These are phyloP conservation scores for Formicarius rufipectus DNA, from an alignment of 2,113 vertebrate genomes.

Conservation along the genomic window DNA sequence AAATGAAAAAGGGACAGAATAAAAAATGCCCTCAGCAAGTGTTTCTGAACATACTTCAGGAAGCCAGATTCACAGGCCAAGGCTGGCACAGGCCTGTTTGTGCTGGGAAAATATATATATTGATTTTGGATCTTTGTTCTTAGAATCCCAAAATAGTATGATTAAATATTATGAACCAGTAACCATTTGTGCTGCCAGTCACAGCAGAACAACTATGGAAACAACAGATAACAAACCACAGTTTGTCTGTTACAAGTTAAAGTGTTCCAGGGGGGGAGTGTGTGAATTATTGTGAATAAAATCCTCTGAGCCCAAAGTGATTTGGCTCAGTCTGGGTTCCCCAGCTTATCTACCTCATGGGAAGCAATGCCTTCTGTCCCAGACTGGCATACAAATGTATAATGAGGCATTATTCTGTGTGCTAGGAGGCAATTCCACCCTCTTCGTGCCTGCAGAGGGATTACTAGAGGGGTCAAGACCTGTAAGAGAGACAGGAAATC, in stretches of 20 bases:
- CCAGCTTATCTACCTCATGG: neutral
- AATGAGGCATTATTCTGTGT: neutral
- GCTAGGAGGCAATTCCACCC: neutral
- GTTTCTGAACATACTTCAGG: neutral
- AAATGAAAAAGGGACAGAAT: neutral
- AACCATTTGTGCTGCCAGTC: neutral
- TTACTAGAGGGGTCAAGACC: neutral
- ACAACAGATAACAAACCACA: neutral
- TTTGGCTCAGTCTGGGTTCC: neutral
- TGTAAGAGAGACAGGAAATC: neutral
- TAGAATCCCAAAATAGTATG: neutral
- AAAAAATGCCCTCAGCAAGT: neutral
- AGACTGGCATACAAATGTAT: neutral
- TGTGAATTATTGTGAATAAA: neutral
- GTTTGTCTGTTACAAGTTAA: neutral
- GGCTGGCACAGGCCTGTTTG: neutral
- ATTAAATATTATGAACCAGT: constrained; percentile 21
- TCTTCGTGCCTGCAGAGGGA: fast-evolving
- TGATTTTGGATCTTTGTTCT: constrained; percentile 40
- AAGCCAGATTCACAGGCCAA: constrained; percentile 25
- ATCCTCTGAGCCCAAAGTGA: neutral
- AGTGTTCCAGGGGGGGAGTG: neutral
- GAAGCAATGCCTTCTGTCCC: neutral
- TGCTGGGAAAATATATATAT: constrained; percentile 47
- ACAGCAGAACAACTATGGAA: neutral